Conservation (phyloP, 2,888 invertebrate genomes). For the Spialia ferax region DNA sequence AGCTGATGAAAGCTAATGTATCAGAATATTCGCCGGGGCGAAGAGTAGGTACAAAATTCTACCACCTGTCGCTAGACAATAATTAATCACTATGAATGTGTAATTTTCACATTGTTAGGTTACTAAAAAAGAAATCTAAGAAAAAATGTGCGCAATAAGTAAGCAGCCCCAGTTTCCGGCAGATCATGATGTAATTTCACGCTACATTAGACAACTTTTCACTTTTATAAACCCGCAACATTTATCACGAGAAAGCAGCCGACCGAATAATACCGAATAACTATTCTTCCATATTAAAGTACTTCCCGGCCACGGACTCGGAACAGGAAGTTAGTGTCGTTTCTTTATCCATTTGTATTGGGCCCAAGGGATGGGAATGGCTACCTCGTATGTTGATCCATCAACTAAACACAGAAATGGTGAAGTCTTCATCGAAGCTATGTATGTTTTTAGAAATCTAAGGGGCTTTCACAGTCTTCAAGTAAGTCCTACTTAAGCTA, state of each 20-base stretch:
- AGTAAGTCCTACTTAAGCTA: too few relatives aligned
- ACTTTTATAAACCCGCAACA: neutral
- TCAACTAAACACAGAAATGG: neutral
- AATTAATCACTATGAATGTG: too few relatives aligned
- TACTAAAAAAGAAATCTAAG: neutral
- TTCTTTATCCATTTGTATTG: conserved; percentile 26
- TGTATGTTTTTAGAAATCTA: too few relatives aligned
- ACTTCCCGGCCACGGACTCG: neutral
- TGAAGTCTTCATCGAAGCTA: neutral
- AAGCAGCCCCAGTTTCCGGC: neutral
- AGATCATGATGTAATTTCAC: neutral
- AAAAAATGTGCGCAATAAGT: neutral
- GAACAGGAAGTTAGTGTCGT: conserved; percentile 12
- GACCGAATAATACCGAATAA: conserved; percentile 9
- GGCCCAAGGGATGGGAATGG: conserved; percentile 9
- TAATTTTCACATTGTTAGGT: too few relatives aligned
- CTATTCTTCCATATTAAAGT: neutral
- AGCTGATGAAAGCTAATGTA: too few relatives aligned
- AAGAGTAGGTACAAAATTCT: too few relatives aligned
- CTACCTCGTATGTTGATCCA: neutral
- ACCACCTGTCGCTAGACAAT: too few relatives aligned
- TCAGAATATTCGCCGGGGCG: too few relatives aligned
- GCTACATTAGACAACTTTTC: neutral
- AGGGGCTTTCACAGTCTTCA: too few relatives aligned
- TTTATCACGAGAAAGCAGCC: neutral